Evolutionary conservation across 2,113 vertebrate genomes (phyloP).

Genomic region (Leptodactylus fuscus): DNA sequence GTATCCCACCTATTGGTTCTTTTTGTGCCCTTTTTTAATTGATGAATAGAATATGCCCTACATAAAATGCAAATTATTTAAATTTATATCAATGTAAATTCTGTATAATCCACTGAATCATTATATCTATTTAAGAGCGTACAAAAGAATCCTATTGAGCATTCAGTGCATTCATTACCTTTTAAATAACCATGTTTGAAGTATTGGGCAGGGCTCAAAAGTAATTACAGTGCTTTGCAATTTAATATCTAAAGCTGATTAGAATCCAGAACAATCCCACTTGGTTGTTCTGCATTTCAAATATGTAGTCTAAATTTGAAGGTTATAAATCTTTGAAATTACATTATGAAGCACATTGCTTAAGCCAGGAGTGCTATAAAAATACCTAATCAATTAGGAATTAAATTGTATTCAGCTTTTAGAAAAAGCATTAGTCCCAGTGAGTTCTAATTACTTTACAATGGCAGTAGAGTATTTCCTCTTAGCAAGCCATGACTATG

Average conservation of each 20-base stretch:
- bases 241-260: conserved; percentile 66
- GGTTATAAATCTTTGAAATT: conserved; percentile 58
- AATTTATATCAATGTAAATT: conserved; percentile 52
- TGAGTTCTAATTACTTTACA: conserved; percentile 36
- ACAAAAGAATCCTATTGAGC: conserved; percentile 59
- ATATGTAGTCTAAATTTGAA: conserved; percentile 59
- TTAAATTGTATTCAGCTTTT: conserved; percentile 55
- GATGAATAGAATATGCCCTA: conserved; percentile 43
- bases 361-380: conserved; percentile 59
- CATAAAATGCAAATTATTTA: conserved; percentile 48
- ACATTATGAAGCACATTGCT: conserved; percentile 41
- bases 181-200: conserved; percentile 54
- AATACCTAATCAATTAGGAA: conserved; percentile 59
- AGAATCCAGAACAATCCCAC: conserved; percentile 64
- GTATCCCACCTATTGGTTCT: conserved; percentile 26
- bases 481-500: neutral
- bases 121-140: conserved; percentile 57
- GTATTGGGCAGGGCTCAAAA: conserved; percentile 54
- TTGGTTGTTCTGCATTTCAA: conserved; percentile 57
- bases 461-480: conserved; percentile 23
- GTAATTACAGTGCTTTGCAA: conserved; percentile 60
- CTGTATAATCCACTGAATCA: conserved; percentile 56
- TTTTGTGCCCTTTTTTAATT: conserved; percentile 34
- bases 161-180: conserved; percentile 59
- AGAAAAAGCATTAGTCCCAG: conserved; percentile 43